Evolutionary conservation across 1,140 invertebrate genomes (phyloP), one percentile per base, ranked within the genome.

Genomic region (Cydia pomonella): DNA sequence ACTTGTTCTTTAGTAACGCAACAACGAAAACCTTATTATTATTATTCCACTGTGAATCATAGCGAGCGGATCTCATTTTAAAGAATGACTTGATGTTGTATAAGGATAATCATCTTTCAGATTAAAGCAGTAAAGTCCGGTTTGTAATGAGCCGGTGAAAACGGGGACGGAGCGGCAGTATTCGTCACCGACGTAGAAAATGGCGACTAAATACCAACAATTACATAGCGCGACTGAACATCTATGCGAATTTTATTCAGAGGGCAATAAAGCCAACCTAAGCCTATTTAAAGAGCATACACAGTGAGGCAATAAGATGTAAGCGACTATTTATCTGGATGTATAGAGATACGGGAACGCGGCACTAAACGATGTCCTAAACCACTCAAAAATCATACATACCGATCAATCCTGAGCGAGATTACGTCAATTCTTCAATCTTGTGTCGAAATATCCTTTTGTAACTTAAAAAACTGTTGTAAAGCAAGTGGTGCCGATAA

Each of bases 181-280:
- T 91, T 91, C 89, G 89, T 92, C 89, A 91, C 88, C 87, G 85
- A 85, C 82, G 87, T 92, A 92, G 90, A 92, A 92, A 92, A 92
- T 90, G 90, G 90, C 90, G 88, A 89, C 88, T 92, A 89, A 92
- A 92, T 92, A 92, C 90, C 84, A 90, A 89, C 85, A 92, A 92
- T 89, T 89, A 89, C 85, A 83, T 82, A 76, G 84, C 78, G 75
- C 75, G 77, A 77, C 75, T 79, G 53, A 80, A 79, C 79, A 73
- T 80, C 77, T 78, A 81, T 80, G 75, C 44, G 53, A 81, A 79
- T 83, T 72, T 81, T 79, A 80, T 74, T 72, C 73, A 33, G 76
- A 76, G 72, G 72, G 76, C 44, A 78, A 73, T 23, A 75, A 72
- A 80, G 33, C 77, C 71, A 77, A 75, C 72, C 71, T 73, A 81